Evolutionary conservation across 2,113 vertebrate species (phyloP).

Genomic region (Baryphthengus martii): DNA sequence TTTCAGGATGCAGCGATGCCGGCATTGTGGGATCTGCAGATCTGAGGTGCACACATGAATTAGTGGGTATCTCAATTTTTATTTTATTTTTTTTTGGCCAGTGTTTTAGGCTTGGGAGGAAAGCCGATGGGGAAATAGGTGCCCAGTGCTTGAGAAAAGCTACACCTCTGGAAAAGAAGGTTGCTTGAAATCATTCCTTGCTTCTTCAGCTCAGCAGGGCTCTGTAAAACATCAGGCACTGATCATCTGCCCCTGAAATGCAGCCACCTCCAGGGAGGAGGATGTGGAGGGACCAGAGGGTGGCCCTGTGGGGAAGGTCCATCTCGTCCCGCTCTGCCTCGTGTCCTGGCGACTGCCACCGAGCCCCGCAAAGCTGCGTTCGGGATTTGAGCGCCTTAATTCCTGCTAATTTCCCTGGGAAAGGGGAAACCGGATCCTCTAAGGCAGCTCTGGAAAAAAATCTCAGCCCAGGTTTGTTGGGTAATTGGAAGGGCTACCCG

Average conservation of each 20-base stretch:
- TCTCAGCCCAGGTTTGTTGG: not conserved
- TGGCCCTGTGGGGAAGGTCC: not conserved
- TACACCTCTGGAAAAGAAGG: not conserved
- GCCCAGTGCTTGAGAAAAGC: not conserved
- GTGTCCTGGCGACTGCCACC: fast-evolving
- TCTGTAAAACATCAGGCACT: not conserved
- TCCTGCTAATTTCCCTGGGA: slow-evolving; percentile 13
- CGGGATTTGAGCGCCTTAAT: not conserved
- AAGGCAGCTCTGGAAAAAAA: not conserved
- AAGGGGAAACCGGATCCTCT: not conserved
- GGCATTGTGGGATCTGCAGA: not conserved
- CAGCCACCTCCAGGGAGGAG: fast-evolving
- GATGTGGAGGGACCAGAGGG: not conserved
- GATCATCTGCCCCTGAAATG: not conserved
- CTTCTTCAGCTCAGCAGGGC: not conserved
- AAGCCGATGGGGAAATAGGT: not conserved
- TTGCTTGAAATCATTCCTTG: not conserved
- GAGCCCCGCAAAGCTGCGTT: fast-evolving
- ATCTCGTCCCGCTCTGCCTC: not conserved
- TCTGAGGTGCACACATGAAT: fast-evolving
- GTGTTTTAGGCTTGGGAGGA: not conserved
- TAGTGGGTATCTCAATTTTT: fast-evolving
- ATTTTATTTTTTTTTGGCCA: not conserved
- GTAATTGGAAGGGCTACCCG: not conserved
- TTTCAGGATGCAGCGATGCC: not conserved